A percentile compares a stretch with the other conserved stretches of the same genome.
phyloP scores from a whole-genome alignment of 2,113 vertebrate species.

The Poeciliopsis turrubarensis region DNA sequence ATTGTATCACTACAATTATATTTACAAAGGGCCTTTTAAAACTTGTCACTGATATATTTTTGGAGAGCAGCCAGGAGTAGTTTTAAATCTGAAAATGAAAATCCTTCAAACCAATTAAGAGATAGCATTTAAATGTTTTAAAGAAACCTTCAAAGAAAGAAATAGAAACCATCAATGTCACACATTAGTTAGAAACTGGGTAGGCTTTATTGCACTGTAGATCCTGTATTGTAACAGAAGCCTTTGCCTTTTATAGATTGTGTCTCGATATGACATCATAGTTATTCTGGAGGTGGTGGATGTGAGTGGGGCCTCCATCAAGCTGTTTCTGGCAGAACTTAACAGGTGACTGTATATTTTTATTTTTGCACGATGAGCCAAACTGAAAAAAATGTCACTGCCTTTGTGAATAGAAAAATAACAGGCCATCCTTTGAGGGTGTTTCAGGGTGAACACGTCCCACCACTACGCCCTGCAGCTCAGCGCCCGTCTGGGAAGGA shows the following conservation, averaged over 20 bases:
- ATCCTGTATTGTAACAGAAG: not conserved
- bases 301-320: constrained; percentile 58
- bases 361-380: not conserved
- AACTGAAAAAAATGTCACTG: not conserved
- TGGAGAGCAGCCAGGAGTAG: not conserved
- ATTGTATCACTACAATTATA: not conserved
- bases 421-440: not conserved
- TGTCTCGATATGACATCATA: constrained; percentile 75
- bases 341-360: constrained; percentile 56
- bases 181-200: not conserved
- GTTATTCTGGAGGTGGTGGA: constrained; percentile 77
- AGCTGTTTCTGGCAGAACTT: constrained; percentile 61
- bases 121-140: not conserved
- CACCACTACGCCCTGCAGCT: constrained; percentile 63
- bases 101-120: not conserved
- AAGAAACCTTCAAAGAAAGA: not conserved
- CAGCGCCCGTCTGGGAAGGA: constrained; percentile 69
- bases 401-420: not conserved
- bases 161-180: not conserved
- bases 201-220: not conserved
- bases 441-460: constrained; percentile 52
- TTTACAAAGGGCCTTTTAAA: not conserved
- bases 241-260: constrained; percentile 58
- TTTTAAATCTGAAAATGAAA: constrained; percentile 17
- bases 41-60: not conserved